These are phyloP conservation scores for Andrena cerasifolii DNA, from an alignment of 1,140 invertebrate genomes.

Conservation along the genomic window DNA sequence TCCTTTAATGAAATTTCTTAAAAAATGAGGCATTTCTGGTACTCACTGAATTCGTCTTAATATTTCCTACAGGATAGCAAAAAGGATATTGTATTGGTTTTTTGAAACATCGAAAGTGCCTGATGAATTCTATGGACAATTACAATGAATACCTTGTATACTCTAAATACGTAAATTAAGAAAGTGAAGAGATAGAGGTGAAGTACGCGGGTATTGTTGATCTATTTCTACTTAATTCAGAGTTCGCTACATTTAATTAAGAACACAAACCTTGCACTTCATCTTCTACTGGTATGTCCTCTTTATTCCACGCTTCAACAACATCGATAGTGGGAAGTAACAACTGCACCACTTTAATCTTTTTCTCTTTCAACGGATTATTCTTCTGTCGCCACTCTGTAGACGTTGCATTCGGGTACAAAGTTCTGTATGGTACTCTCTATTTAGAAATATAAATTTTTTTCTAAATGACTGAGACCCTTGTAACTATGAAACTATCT, in stretches of 20 bases:
- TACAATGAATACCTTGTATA: no score
- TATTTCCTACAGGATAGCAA: no score
- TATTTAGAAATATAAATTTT: constrained; percentile 66
- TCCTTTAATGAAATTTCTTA: no score
- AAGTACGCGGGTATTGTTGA: no score
- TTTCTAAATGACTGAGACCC: constrained; percentile 23
- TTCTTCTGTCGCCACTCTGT: constrained; percentile 83
- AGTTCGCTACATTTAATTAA: constrained; percentile 25
- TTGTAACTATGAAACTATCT: background rate
- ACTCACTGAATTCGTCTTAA: no score
- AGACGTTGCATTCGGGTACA: constrained; percentile 84
- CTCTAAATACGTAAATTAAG: no score
- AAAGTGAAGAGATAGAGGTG: no score
- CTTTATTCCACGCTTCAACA: constrained; percentile 79
- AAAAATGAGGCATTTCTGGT: no score
- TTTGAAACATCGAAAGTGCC: no score
- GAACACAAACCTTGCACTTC: constrained; percentile 71
- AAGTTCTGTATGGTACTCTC: constrained; percentile 83
- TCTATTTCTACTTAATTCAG: no score
- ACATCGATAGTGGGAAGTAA: constrained; percentile 81
- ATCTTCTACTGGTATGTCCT: constrained; percentile 82
- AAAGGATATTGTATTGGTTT: no score
- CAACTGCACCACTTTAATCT: constrained; percentile 82
- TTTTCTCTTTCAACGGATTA: constrained; percentile 80
- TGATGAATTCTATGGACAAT: no score